Evolutionary conservation across 2,888 invertebrate genomes (phyloP), one percentile per base, ranked within the genome.

Genomic region (Amphiduros pacificus): DNA sequence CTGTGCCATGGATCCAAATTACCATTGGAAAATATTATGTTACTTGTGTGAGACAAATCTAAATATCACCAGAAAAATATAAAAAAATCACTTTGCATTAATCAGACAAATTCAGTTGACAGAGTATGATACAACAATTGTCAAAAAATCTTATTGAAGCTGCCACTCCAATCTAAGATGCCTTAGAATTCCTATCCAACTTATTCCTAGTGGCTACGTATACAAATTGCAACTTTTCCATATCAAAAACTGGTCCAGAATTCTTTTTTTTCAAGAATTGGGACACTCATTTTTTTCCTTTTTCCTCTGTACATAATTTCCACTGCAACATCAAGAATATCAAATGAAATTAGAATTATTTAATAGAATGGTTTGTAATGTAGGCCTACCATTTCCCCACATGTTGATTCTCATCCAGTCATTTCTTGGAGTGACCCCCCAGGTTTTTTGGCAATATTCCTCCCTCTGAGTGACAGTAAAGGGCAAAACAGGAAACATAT

Each of bases 11-110:
- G 79, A 60, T 79, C 79, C 27, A 78, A 65, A 58, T 75, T 73
- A 31, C 82, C 82, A 73, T 82, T 82, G 24, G 80, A 79, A 66
- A 82, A 82, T n/a, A 82, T 74, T 11, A 82, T 80, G 63, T 82
- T 82, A 22, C 74, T 72, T 3, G 79, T 70, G 50, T 70, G 61
- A 17, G 62, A 53, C 22, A 80, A 72, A 59, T 74, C 77, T 77
- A 70, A 29, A 70, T 62, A 36, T 22, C 49, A 58, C 20, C 36
- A 55, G 2, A n/a, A 24, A 60, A 50, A 53, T 9, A 14, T 9
- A 20, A 9, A 36, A 36, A 36, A 36, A 36, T 9, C 14, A 9
- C 9, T 11, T 36, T 11, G 36, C 36, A 36, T 36, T 36, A 36
- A 11, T 14, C 36, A 36, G 11, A 9, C 36, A 36, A 14, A 14